Percentiles rank a stretch among this genome's conserved stretches.
Evolutionary conservation across 1,140 invertebrate species (phyloP).

Genomic region (Cydia strobilella): DNA sequence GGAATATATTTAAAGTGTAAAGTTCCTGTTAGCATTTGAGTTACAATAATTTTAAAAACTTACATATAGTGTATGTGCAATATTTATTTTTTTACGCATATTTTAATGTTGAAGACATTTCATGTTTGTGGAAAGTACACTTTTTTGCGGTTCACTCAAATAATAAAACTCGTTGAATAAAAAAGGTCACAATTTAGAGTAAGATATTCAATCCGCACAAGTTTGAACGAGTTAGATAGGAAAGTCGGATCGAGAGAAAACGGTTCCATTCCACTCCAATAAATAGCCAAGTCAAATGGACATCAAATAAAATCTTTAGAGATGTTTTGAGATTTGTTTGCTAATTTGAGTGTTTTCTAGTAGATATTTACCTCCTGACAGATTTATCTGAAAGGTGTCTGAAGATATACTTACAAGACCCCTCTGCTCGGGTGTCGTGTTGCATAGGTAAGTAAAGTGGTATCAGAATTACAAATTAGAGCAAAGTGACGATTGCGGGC

Average conservation of each 20-base stretch:
- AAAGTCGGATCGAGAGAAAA: conserved; percentile 17
- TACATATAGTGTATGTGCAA: too few relatives aligned
- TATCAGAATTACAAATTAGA: neutral
- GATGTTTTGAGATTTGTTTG: neutral
- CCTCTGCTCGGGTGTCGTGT: neutral
- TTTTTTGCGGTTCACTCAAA: too few relatives aligned
- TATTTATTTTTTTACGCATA: too few relatives aligned
- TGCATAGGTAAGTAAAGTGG: conserved; percentile 9
- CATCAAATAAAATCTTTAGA: conserved; percentile 14
- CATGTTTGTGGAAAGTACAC: too few relatives aligned
- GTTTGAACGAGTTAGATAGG: conserved; percentile 26
- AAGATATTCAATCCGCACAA: conserved; percentile 31
- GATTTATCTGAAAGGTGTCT: neutral
- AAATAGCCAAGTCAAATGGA: conserved; percentile 7
- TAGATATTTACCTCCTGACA: neutral
- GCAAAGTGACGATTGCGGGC: neutral
- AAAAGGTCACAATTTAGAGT: conserved; percentile 27
- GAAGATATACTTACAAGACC: neutral
- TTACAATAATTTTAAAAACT: too few relatives aligned
- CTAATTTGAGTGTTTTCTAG: neutral
- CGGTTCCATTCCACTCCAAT: conserved; percentile 20
- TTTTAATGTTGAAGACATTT: too few relatives aligned
- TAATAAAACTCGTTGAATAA: conserved; percentile 8
- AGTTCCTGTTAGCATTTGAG: too few relatives aligned
- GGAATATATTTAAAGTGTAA: too few relatives aligned